Evolutionary conservation across 1,140 invertebrate genomes (phyloP).

Genomic region (Propsilocerus akamusi): DNA sequence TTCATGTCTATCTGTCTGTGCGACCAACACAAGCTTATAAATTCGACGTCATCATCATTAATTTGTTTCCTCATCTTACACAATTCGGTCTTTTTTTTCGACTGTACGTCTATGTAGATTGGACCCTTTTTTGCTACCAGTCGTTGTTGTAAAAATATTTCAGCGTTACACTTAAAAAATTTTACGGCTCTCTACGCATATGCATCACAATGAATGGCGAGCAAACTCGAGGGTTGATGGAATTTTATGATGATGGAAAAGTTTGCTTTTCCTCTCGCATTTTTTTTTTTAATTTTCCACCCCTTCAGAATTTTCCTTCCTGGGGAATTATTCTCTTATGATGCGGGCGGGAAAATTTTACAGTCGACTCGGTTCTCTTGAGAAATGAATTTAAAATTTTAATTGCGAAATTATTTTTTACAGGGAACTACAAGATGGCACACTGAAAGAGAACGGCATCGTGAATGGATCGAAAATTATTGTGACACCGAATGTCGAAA

Average conservation of each 20-base stretch:
- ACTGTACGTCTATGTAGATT: too few relatives aligned
- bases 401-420: conserved; percentile 21
- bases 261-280: background rate
- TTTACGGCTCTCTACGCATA: background rate
- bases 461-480: conserved; percentile 74
- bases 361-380: too few relatives aligned
- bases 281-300: background rate
- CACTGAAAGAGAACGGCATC: conserved; percentile 67
- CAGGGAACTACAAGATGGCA: conserved; percentile 78
- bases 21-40: too few relatives aligned
- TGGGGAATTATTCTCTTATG: conserved; percentile 2
- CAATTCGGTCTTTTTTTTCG: too few relatives aligned
- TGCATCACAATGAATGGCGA: background rate
- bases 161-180: background rate
- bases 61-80: too few relatives aligned
- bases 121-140: too few relatives aligned
- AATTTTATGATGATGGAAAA: background rate
- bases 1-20: too few relatives aligned
- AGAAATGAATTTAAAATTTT: conserved; percentile 9
- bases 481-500: conserved; percentile 81
- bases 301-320: background rate
- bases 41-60: too few relatives aligned
- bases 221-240: background rate
- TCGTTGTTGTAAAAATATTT: too few relatives aligned
- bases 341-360: too few relatives aligned